Conservation (phyloP, 2,113 vertebrate species). For the Gymnarchus niloticus region DNA sequence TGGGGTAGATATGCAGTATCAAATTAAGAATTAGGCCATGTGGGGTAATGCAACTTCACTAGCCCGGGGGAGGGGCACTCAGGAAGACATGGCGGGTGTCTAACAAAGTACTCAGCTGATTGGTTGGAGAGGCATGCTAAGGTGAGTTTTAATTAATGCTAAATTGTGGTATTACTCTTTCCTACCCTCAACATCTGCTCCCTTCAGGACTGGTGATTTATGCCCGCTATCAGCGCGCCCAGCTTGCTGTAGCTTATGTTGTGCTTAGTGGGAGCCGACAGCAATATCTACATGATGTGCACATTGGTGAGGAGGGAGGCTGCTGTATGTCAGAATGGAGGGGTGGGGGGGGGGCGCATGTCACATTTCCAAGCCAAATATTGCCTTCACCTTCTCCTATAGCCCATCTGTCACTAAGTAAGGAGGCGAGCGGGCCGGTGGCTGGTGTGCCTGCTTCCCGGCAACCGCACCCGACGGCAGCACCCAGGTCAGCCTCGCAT, state of each 20-base stretch:
- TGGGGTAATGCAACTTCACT: conserved; percentile 1
- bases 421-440: conserved; percentile 51
- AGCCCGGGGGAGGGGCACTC: not conserved
- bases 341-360: conserved; percentile 37
- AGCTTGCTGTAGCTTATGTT: conserved; percentile 84
- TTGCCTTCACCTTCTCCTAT: conserved; percentile 47
- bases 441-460: conserved; percentile 45
- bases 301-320: conserved; percentile 54
- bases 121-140: conserved; percentile 71
- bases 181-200: conserved; percentile 83
- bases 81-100: conserved; percentile 49
- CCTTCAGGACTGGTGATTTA: conserved; percentile 86
- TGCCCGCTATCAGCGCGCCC: conserved; percentile 81
- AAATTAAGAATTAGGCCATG: not conserved
- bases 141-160: conserved; percentile 90
- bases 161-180: conserved; percentile 87
- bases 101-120: conserved; percentile 63
- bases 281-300: conserved; percentile 63
- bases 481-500: conserved; percentile 43
- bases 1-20: not conserved
- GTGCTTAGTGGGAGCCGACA: conserved; percentile 65
- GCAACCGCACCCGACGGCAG: conserved; percentile 38
- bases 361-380: conserved; percentile 61
- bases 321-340: conserved; percentile 47
- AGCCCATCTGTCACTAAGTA: conserved; percentile 62